Evolutionary conservation across 2,888 invertebrate genomes (phyloP).

Genomic region (Aleiodes leptofemur): DNA sequence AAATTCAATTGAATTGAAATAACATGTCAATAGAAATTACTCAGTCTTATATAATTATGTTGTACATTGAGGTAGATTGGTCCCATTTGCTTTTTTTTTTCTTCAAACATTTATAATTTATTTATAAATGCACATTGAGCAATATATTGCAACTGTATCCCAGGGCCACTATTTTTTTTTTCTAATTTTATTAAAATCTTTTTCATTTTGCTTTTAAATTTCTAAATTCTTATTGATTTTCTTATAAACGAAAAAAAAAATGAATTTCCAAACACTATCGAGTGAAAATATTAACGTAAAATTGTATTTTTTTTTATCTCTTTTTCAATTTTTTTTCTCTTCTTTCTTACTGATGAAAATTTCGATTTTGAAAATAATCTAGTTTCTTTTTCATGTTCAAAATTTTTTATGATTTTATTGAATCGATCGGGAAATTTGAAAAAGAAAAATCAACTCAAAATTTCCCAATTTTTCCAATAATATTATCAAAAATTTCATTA

Average conservation of each 20-base stretch:
- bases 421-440: no score
- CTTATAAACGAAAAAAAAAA: constrained; percentile 56
- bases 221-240: constrained; percentile 31
- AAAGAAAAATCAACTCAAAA: no score
- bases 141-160: constrained; percentile 72
- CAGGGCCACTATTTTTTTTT: constrained; percentile 62
- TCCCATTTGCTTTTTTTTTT: constrained; percentile 44
- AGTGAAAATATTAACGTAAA: constrained; percentile 67
- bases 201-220: constrained; percentile 13
- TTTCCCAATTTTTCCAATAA: no score
- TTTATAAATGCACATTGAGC: constrained; percentile 60
- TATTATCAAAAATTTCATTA: no score
- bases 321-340: constrained; percentile 1
- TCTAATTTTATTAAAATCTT: constrained; percentile 9
- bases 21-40: constrained; percentile 47
- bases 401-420: no score
- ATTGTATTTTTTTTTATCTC: constrained; percentile 38
- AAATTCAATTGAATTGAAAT: constrained; percentile 10
- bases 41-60: constrained; percentile 58
- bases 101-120: constrained; percentile 47
- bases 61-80: constrained; percentile 60
- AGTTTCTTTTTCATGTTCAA: no score
- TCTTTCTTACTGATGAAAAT: constrained; percentile 1
- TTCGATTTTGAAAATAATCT: no score
- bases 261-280: constrained; percentile 58